A percentile compares a stretch with the other conserved stretches of the same genome.
Evolutionary conservation across 2,797 vertebrate genomes (phyloP).

Genomic region (Catamblyrhynchus diadema): DNA sequence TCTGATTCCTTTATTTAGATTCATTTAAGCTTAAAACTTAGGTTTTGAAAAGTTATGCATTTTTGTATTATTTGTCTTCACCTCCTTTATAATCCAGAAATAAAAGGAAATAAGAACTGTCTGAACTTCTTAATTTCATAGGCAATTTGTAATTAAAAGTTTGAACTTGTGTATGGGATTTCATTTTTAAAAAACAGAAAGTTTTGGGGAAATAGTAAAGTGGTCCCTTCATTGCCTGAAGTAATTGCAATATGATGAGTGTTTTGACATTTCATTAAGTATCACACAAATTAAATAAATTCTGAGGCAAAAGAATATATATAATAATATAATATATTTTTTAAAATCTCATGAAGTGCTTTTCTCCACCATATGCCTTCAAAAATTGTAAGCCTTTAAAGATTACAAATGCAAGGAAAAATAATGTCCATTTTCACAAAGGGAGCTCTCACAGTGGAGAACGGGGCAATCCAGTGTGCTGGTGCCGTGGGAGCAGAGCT

Average conservation of each 20-base stretch:
- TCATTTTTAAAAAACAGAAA: background rate
- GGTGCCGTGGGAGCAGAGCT: background rate
- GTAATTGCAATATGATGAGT: background rate
- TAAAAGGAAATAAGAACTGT: background rate
- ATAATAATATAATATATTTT: background rate
- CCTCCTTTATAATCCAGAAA: background rate
- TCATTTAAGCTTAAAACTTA: background rate
- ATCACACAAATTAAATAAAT: background rate
- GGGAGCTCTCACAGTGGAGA: background rate
- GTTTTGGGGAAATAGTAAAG: background rate
- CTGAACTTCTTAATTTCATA: background rate
- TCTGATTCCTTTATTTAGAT: background rate
- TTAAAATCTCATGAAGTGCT: background rate
- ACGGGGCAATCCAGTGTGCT: fast-evolving
- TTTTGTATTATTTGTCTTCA: background rate
- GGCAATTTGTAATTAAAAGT: background rate
- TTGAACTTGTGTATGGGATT: background rate
- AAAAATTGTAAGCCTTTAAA: background rate
- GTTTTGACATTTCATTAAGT: background rate
- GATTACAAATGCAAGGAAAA: background rate
- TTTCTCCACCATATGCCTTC: background rate
- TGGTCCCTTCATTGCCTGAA: background rate
- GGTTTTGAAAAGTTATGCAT: background rate
- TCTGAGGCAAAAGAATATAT: too few species aligned
- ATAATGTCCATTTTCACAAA: background rate